Conservation (phyloP, 2,797 vertebrate genomes). For the Vespertilio murinus region DNA sequence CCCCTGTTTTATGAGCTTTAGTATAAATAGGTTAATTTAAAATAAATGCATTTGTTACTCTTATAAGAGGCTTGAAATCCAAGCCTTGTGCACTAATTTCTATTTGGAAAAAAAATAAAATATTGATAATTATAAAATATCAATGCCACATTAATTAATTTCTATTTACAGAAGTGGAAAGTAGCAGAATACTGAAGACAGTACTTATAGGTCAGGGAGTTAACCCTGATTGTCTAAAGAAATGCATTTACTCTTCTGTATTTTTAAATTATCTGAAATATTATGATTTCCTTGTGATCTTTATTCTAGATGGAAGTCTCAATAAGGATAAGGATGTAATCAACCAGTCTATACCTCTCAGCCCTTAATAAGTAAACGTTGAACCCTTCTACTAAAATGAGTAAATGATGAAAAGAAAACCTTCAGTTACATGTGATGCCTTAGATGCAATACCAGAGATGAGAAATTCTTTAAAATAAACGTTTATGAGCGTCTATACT, state of each 20-base stretch:
- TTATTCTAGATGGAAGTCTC: not conserved
- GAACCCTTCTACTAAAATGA: not conserved
- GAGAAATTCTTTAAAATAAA: not conserved
- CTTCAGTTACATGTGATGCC: not conserved
- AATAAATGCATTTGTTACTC: not conserved
- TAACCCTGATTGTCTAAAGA: not conserved
- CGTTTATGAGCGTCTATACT: not conserved
- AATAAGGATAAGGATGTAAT: not conserved
- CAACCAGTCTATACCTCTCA: not conserved
- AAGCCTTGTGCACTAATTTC: not conserved
- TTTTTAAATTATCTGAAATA: not conserved
- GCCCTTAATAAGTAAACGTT: not conserved
- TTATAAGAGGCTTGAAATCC: not conserved
- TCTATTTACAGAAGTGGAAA: not conserved
- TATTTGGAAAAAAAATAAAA: constrained; percentile 13
- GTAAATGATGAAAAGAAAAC: not conserved
- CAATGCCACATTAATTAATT: not conserved
- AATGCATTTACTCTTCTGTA: not conserved
- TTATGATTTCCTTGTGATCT: not conserved
- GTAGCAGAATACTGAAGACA: not conserved
- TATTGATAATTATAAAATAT: constrained; percentile 5
- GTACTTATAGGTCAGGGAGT: not conserved
- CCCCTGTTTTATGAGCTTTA: not conserved
- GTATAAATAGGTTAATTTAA: constrained; percentile 8
- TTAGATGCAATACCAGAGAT: not conserved